Base-by-base conservation (phyloP, 2,888 invertebrate species). In the Trissoscelio sp. region DNA sequence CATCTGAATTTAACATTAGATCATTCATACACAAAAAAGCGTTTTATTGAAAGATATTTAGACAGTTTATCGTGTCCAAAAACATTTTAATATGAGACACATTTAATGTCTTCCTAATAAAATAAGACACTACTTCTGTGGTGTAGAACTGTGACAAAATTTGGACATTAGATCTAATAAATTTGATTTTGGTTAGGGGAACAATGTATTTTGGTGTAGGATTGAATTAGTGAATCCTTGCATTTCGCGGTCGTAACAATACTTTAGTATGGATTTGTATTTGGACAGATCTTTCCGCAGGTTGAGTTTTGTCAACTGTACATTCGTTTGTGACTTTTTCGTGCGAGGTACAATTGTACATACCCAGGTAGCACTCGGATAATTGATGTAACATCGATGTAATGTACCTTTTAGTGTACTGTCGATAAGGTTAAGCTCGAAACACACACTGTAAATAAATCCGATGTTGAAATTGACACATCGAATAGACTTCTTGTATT, bases 331-430 rank as follows among this genome's bases (percentile, higher is more conserved):
- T 64, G 42, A 55, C 51, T 69, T 78, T 57, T 44, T 64, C 12
- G 55, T 53, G 70, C 64, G 70, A 62, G 20, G 62, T 78, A 70
- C 53, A 48, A 78, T 42, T 78, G 78, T 78, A 70, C 34, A 78
- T 78, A 78, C 78, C 64, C 78, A 79, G 64, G 28, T 79, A 79
- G 78, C 57, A 72, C 70, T 66, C 72, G 78, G 64, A 79, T 72
- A 79, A 79, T 79, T 79, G 78, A 72, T 79, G 78, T 79, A 79
- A 72, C 72, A 66, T 79, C 79, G 79, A 79, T 79, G 79, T 79
- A 72, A 79, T 79, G 79, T 79, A 79, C 46, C 79, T 79, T 79
- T 72, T 79, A 79, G 79, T 79, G 79, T 72, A 79, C 72, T 79
- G 66, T 66, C 79, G 60, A 72, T 79, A 79, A 72, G 66, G 24